Evolutionary conservation across 1,140 invertebrate genomes (phyloP).

Genomic region (Dendroctonus valens): DNA sequence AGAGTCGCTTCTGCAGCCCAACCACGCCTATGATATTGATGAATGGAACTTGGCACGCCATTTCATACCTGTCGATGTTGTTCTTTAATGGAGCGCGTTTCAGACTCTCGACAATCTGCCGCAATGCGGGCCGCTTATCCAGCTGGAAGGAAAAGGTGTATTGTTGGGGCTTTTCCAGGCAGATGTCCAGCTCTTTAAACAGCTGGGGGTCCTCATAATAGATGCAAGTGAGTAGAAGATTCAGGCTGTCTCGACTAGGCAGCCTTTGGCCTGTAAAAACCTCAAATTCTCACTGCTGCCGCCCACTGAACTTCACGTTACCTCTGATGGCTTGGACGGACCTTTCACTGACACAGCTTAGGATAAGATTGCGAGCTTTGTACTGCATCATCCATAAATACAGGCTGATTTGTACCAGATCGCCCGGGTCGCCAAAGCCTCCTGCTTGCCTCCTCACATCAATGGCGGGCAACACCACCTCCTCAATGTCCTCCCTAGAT

Average conservation of each 20-base stretch:
- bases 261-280: slow-evolving; percentile 35
- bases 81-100: slow-evolving; percentile 27
- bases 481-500: slow-evolving; percentile 31
- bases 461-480: slow-evolving; percentile 42
- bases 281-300: slow-evolving; percentile 11
- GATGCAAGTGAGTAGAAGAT: slow-evolving; percentile 44
- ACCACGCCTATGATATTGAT: slow-evolving; percentile 47
- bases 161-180: slow-evolving; percentile 21
- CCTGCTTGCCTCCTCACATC: slow-evolving; percentile 33
- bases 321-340: slow-evolving; percentile 23
- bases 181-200: slow-evolving; percentile 37
- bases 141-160: slow-evolving; percentile 37
- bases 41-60: slow-evolving; percentile 44
- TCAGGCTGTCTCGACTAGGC: slow-evolving; percentile 39
- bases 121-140: slow-evolving; percentile 38
- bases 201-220: slow-evolving; percentile 43
- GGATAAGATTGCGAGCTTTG: slow-evolving; percentile 40
- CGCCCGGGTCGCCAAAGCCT: slow-evolving; percentile 37
- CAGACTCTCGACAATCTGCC: slow-evolving; percentile 37
- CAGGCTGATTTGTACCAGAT: slow-evolving; percentile 40
- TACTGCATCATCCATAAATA: slow-evolving; percentile 48
- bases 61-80: slow-evolving; percentile 36
- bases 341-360: slow-evolving; percentile 35
- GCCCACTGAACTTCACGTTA: slow-evolving; percentile 9
- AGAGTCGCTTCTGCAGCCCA: slow-evolving; percentile 44